These are phyloP conservation scores for Cryptocheilus praepositus DNA, from an alignment of 2,888 invertebrate genomes.

Conservation along the genomic window DNA sequence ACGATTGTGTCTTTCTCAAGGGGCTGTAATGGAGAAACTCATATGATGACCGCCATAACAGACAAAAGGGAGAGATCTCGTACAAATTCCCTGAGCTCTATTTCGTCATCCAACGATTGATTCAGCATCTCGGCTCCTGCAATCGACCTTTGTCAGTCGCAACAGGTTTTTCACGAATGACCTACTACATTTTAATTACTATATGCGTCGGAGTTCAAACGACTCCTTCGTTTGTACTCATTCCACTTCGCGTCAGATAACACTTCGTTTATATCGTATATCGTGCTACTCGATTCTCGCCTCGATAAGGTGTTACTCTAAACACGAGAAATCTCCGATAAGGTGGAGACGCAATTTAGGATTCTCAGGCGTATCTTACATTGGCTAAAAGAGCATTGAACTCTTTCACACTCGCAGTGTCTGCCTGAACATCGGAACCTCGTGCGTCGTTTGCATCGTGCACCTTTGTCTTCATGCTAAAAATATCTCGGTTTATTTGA, in stretches of 20 bases:
- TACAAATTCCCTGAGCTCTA: accelerated
- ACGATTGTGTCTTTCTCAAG: conserved; percentile 46
- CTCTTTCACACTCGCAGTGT: conserved; percentile 49
- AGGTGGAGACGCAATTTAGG: no score
- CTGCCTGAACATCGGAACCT: conserved; percentile 7
- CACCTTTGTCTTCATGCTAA: no score
- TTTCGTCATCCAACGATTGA: not conserved
- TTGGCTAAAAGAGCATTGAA: conserved; percentile 40
- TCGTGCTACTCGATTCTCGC: conserved; percentile 46
- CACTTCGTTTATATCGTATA: conserved; percentile 53
- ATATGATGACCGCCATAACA: no score
- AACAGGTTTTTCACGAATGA: not conserved
- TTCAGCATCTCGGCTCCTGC: not conserved
- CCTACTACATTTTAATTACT: conserved; percentile 25
- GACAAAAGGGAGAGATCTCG: no score
- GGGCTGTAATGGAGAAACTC: conserved; percentile 21
- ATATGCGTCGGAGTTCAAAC: not conserved
- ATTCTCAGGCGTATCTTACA: not conserved
- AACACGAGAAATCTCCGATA: not conserved
- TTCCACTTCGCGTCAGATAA: conserved; percentile 60
- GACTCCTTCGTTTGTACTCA: conserved; percentile 50
- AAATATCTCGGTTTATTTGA: no score
- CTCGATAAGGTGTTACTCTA: not conserved
- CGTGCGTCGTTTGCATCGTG: not conserved
- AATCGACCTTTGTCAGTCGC: conserved; percentile 13